Base-by-base conservation (phyloP, 2,888 invertebrate species). In the Lasioglossum malachurum region DNA sequence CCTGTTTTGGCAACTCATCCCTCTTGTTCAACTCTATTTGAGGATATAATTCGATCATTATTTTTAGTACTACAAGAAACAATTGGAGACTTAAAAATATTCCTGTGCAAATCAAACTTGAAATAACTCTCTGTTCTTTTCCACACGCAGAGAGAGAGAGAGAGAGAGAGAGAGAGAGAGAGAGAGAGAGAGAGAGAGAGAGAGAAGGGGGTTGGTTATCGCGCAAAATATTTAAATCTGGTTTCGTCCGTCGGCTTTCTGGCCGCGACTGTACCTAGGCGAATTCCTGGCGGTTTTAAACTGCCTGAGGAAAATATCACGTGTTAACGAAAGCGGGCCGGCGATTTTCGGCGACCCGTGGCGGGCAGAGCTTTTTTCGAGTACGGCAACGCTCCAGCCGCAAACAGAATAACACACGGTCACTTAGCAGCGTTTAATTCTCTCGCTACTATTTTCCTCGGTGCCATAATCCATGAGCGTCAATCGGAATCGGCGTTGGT, bases 351-450 rank as follows among this genome's bases (percentile, higher is more conserved):
- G 78, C 75, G 76, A 84, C 73, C 74, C 57, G 46, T 57, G 75
- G 85, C 75, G 69, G 44, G 80, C 80, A 75, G 82, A 83, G 64
- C 4, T 67, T 88, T 89, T 88, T 84, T 84, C 90, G 82, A 84
- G 84, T 76, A 78, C 75, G 78, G 78, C 72, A 80, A 74, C 73
- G 69, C 64, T 35, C 82, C 60, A 23, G 44, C 60, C 69, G 82
- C 91, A 88, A 89, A 91, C 87, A 89, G 88, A 92, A 91, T 90
- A 91, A 91, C 83, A 91, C 84, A 87, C 89, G 88, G 83, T 92
- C 89, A 75, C 86, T 89, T 88, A 85, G 86, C 57, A 80, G 78
- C 69, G 69, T 69, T 38, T 38, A 38, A 69, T 69, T 69, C 35
- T 84, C 87, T 35, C 85, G 79, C 77, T 75, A 83, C 83, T 87